Evolutionary conservation across 2,113 vertebrate species (phyloP), one percentile per base, ranked within the genome.

Genomic region (Gobius niger): DNA sequence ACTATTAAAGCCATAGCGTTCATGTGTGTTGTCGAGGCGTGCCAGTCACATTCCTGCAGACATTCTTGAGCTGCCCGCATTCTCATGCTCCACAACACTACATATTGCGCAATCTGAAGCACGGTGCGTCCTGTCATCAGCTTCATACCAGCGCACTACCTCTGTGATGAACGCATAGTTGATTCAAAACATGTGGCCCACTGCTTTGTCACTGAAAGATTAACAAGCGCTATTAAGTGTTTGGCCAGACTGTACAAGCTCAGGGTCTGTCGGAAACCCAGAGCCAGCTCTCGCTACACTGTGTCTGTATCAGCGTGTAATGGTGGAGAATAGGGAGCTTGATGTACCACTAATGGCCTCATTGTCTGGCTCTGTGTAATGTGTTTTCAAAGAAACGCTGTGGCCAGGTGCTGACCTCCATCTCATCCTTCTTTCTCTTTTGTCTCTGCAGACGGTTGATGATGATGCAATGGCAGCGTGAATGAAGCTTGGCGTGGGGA

Each of bases 401-500:
- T 72, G 63, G 50, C 72, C 75, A 86, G 75, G 72, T 79, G 71
- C 81, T 91, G 84, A 92, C 75, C 60, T 51, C 63, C 44, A n/a
- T 12, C 65, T 46, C 49, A n/a, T 57, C 42, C 40, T 67, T 72
- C 63, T 63, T 16, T 70, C 75, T 54, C 54, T 14, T 59, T 64
- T 76, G 49, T 62, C 49, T 82, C 40, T 81, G 73, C 94, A 98
- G 96, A 96, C 96, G 75, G 96, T 98, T 89, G 96, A 99, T 90
- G 97, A 97, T 83, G 97, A 98, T 87, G 96, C 95, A 87, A 95
- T 95, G 93, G 96, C 93, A 86, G 95, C 93, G 92, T 98, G 95
- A 95, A 98, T 98, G 96, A 98, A 94, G 96, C 87, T 93, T 93
- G 94, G 93, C 93, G 93, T 96, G 94, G 95, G 94, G 94, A 96